Percentiles rank a stretch among this genome's conserved stretches.
phyloP scores from a whole-genome alignment of 2,797 vertebrate species.

The Rhinoraja longicauda region DNA sequence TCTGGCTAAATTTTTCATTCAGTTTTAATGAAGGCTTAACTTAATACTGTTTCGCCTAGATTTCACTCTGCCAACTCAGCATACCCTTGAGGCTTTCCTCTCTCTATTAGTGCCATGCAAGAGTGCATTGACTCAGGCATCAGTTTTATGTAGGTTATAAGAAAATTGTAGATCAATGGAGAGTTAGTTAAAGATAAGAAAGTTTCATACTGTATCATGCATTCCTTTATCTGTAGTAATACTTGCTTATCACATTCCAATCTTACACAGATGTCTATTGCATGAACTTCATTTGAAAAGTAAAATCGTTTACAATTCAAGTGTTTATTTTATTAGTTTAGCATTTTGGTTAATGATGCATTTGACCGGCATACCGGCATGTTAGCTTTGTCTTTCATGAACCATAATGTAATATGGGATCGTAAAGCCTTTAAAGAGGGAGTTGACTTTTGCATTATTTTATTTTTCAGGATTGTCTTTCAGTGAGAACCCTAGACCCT shows the following conservation, averaged over 20 bases:
- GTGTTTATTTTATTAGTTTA: neutral
- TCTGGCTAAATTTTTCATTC: neutral
- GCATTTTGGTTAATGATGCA: neutral
- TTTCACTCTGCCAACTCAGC: neutral
- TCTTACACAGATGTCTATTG: neutral
- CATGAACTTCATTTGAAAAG: neutral
- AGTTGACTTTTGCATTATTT: conserved; percentile 40
- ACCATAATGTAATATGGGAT: neutral
- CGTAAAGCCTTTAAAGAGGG: neutral
- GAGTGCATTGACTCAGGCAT: neutral
- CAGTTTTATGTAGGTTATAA: neutral
- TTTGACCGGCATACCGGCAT: neutral
- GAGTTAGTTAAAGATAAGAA: neutral
- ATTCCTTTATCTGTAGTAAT: neutral
- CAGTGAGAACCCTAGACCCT: conserved; percentile 86
- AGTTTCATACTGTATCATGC: neutral
- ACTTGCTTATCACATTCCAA: neutral
- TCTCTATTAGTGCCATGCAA: neutral
- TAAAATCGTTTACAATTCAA: neutral
- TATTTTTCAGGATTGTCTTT: conserved; percentile 80
- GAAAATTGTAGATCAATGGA: neutral
- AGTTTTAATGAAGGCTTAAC: neutral
- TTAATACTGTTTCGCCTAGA: neutral
- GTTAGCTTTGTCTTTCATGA: neutral
- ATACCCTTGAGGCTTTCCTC: neutral